Evolutionary conservation across 2,888 invertebrate genomes (phyloP), one percentile per base, ranked within the genome.

Genomic region (Unio delphinus): DNA sequence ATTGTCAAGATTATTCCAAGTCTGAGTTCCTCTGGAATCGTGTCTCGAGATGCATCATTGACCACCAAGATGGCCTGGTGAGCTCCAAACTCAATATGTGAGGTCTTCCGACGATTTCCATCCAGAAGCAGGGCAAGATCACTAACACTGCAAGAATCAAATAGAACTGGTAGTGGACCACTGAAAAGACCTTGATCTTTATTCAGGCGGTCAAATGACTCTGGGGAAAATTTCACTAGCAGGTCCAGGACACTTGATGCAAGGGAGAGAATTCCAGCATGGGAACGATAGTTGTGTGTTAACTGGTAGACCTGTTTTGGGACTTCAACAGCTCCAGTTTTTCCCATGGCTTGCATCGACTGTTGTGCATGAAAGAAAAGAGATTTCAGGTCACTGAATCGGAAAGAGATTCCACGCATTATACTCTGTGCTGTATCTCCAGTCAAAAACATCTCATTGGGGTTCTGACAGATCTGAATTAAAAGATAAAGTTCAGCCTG

Each of bases 11-110:
- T 84, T 23, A 88, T 74, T 8, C 83, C 87, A 56, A 80, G 70
- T 18, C 80, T 77, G 57, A 88, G 74, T 65, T 85, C 86, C 64
- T 85, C 82, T 4, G 87, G 87, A 4, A 88, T 75, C 23, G 70
- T 70, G n/a, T 83, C 80, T 59, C 85, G 73, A 1, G 86, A 85
- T 58, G 79, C 80, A 54, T 87, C 86, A 75, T 80, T 84, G n/a
- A 81, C 85, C 30, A 88, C 85, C 26, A 87, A 75, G 55, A 87
- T 86, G 28, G 85, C 87, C 68, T 88, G 88, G 69, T 88, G 87
- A n/a, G 87, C 86, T 1, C 88, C 88, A 80, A 87, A 88, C 70
- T 88, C 88, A 66, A 88, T 88, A 67, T 84, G 83, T 11, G 87
- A 85, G 1, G 83, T 84, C 71, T 83, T 82, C 5, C 86, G 78